Base-by-base conservation (phyloP, 2,888 invertebrate genomes). In the Pomacea canaliculata region DNA sequence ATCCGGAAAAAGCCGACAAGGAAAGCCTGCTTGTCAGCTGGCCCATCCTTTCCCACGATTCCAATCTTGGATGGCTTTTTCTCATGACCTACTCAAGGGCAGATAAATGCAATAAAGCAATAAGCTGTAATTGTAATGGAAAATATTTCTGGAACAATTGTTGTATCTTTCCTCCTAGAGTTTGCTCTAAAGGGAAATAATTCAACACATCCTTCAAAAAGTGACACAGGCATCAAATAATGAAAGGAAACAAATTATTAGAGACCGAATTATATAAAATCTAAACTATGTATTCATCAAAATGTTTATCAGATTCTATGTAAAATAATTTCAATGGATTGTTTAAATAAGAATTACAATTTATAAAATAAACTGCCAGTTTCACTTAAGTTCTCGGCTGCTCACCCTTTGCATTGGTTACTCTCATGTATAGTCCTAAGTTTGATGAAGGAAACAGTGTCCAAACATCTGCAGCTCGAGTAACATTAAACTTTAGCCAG, bases 401-500 rank as follows among this genome's bases (percentile, higher is more conserved):
- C 76, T 77, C 70, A 86, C 86, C 85, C 76, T 83, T 79, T 10
- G 71, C 48, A 73, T 84, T 83, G 19, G 80, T 84, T 19, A 89
- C 83, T 69, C 83, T 81, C 78, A 89, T 84, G 73, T 84, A 89
- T 77, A 98, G 93, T 49, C 97, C 98, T 78, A 94, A 93, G 91
- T 98, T 98, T 78, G 94, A 94, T 46, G 93, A 93, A 0, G 96
- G 95, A 83, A 94, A 94, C 27, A 93, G 92, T 80, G 96, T 93
- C 97, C 97, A 98, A 70, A 94, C 92, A 1, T 93, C 92, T 66
- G 96, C 92, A 9, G 96, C 94, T 71, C 92, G 93, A 5, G 96
- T 96, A 65, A 96, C 94, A 90, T 97, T 97, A 82, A 97, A 91
- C 85, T 95, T 94, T 78, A 97, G 90, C 97, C 97, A 97, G 13